Base-by-base conservation (phyloP, 1,140 invertebrate genomes). In the Stenopsyche tienmushanensis region DNA sequence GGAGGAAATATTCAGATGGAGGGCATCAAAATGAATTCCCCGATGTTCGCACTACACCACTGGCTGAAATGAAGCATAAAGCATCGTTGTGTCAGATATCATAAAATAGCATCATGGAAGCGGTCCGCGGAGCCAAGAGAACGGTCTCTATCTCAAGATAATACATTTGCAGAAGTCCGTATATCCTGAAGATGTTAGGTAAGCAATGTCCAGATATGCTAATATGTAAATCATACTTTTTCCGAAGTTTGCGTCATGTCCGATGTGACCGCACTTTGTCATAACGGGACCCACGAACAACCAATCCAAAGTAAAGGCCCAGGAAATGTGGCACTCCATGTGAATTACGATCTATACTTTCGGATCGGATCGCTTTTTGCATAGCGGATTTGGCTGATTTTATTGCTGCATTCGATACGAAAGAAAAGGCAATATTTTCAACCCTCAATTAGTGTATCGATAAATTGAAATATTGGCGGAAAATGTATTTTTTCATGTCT, bases 61-160 rank as follows among this genome's bases (percentile, higher is more conserved):
- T 34, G 29, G 5, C 29, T 42, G 15, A n/a, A n/a, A 52, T 52
- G 3, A 25, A 52, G 53, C 52, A 57, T 64, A 64, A 64, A 25
- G 34, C 21, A 64, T 55, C 17, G 15, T 55, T 41, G 34, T 53
- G 25, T 59, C 55, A 52, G 49, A 58, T 59, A 25, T 60, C 55
- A 52, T 59, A 53, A 66, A 66, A 44, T 60, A 29, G 20, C 26
- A 53, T 18, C 39, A 23, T 20, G 15, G 29, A 54, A 54, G 23
- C 23, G 54, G 54, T 34, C 8, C 29, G 5, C 52, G 52, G 24
- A 15, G 24, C 13, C 13, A 7, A 13, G 47, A n/a, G 23, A 20
- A 25, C 21, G 15, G 47, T 23, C 15, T 23, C 47, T 23, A 23
- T 49, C 47, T 15, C 21, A n/a, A 49, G 47, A 49, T 49, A 49